Percentiles rank a stretch among this genome's conserved stretches.
Evolutionary conservation across 30 jellyfish, hydroid and myxozoan species (phyloP).

Genomic region (Chironex yamaguchii): DNA sequence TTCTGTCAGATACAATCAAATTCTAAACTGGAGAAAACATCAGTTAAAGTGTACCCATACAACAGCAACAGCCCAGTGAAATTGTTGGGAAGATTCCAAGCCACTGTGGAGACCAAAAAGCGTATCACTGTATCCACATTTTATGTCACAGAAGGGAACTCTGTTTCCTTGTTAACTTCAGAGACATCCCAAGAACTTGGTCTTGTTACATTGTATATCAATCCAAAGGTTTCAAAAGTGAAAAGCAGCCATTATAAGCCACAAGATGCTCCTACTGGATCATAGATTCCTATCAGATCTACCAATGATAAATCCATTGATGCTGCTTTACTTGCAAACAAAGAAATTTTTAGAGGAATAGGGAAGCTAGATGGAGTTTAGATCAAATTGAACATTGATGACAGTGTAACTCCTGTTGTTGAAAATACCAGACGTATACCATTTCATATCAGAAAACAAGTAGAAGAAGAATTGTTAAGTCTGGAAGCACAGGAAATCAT

Average conservation of each 20-base stretch:
- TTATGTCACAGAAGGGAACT: constrained; percentile 48
- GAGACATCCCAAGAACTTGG: constrained; percentile 75
- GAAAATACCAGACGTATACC: constrained; percentile 12
- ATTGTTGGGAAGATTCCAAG: constrained; percentile 56
- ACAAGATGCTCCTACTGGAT: constrained; percentile 6
- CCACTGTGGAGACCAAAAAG: constrained; percentile 58
- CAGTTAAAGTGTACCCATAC: constrained; percentile 47
- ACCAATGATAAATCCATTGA: constrained; percentile 52
- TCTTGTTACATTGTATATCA: constrained; percentile 50
- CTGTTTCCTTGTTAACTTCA: constrained; percentile 45
- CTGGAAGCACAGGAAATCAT: constrained; percentile 11
- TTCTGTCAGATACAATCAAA: constrained; percentile 17
- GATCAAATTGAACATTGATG: constrained; percentile 10
- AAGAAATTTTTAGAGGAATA: constrained; percentile 21
- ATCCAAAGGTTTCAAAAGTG: constrained; percentile 34
- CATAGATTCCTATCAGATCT: constrained; percentile 50
- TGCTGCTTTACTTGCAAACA: no score
- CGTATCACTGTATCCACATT: constrained; percentile 57
- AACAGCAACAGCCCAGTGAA: constrained; percentile 59
- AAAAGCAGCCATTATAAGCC: constrained; percentile 14
- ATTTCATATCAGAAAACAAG: constrained; percentile 20
- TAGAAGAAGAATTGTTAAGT: not conserved
- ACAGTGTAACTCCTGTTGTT: constrained; percentile 25
- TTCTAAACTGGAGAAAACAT: constrained; percentile 33
- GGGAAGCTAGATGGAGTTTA: constrained; percentile 19